These are phyloP conservation scores for Pampusana beccarii DNA, from an alignment of 2,113 vertebrate species.

Conservation along the genomic window DNA sequence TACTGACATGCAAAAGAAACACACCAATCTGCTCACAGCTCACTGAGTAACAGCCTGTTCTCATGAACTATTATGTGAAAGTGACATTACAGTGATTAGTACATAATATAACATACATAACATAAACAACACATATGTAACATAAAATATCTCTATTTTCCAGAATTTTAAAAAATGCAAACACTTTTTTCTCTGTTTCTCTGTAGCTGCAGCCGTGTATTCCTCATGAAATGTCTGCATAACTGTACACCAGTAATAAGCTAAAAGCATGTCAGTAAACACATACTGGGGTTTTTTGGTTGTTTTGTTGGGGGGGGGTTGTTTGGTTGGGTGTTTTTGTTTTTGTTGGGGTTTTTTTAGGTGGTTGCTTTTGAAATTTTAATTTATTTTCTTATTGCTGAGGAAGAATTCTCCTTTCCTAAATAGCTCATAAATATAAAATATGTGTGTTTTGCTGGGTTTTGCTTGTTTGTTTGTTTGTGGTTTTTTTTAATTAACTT, in stretches of 20 bases:
- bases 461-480: neutral
- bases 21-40: neutral
- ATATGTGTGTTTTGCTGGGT: no score
- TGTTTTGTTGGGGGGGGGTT: no score
- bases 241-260: neutral
- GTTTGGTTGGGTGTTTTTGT: no score
- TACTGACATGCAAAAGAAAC: neutral
- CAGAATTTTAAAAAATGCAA: neutral
- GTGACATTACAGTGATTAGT: neutral
- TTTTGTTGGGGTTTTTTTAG: neutral
- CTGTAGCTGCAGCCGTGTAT: neutral
- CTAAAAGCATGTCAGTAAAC: neutral
- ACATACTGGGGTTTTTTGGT: neutral
- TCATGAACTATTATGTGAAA: neutral
- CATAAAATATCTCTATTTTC: neutral
- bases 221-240: neutral
- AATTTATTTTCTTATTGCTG: neutral
- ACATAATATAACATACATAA: no score
- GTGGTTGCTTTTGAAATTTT: neutral
- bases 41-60: neutral
- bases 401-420: neutral
- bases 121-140: no score
- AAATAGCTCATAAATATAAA: fast-evolving
- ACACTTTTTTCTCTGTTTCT: neutral
- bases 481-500: neutral